Evolutionary conservation across 2,888 invertebrate species (phyloP).

Genomic region (Drosophila bunnanda): DNA sequence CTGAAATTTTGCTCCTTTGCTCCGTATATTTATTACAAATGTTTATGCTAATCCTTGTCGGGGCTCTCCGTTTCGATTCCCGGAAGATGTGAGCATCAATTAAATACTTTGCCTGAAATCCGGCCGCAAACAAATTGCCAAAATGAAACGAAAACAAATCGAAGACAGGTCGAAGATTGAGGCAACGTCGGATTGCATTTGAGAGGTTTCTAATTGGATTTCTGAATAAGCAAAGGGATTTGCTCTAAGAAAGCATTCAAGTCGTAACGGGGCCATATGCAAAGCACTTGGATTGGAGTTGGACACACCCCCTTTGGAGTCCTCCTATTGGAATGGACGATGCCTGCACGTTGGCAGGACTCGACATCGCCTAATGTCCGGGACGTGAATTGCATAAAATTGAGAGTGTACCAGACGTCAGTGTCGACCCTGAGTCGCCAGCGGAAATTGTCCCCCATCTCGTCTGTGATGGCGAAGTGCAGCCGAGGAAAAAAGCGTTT

Average conservation of each 20-base stretch:
- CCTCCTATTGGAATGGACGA: slow-evolving; percentile 7
- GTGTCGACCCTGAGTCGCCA: slow-evolving; percentile 47
- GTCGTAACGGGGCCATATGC: slow-evolving; percentile 11
- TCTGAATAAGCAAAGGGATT: slow-evolving; percentile 45
- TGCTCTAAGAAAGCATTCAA: slow-evolving; percentile 22
- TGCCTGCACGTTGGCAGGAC: slow-evolving; percentile 46
- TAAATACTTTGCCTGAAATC: slow-evolving; percentile 57
- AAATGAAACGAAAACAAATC: slow-evolving; percentile 70
- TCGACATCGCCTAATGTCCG: slow-evolving; percentile 57
- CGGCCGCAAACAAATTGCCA: slow-evolving; percentile 54
- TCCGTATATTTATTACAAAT: slow-evolving; percentile 68
- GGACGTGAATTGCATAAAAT: slow-evolving; percentile 55
- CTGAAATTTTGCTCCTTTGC: slow-evolving; percentile 38
- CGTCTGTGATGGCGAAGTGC: slow-evolving; percentile 29
- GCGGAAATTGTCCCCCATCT: slow-evolving; percentile 38
- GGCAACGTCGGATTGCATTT: slow-evolving; percentile 52
- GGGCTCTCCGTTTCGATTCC: slow-evolving; percentile 47
- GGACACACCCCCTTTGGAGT: not conserved
- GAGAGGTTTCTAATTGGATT: slow-evolving; percentile 59
- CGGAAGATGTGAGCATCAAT: slow-evolving; percentile 61
- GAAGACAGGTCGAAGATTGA: slow-evolving; percentile 42
- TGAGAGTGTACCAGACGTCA: slow-evolving; percentile 36
- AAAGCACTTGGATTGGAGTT: not conserved
- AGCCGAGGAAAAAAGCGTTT: slow-evolving; percentile 28
- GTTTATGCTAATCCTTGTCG: slow-evolving; percentile 70